Base-by-base conservation (phyloP, 2,888 invertebrate species). In the Acanthacorydalis orientalis region DNA sequence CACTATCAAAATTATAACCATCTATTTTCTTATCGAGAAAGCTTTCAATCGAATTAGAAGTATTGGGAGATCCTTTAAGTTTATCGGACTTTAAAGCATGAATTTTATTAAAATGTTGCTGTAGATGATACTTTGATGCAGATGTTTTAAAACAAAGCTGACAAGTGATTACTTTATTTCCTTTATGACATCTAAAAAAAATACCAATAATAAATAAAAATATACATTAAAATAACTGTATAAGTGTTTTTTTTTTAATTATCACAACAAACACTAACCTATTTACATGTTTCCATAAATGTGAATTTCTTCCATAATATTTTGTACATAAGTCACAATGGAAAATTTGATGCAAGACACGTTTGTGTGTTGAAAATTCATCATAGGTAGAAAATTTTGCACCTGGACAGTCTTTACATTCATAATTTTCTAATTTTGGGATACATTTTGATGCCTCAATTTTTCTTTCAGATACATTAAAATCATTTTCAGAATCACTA, bases 281-380 rank as follows among this genome's bases (percentile, higher is more conserved):
- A 54, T 75, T 75, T 1, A 75, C 75, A 55, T 76, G 76, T 54
- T 76, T 76, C 75, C 75, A 75, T 10, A 76, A 55, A 53, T 75
- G 75, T 9, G 75, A 74, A 23, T 74, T 75, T 10, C 75, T 60
- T 0, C 75, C 74, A 53, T 76, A 76, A 53, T 69, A 75, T 54
- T 76, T 76, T 53, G 70, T 71, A 54, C 76, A 76, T 7, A 76
- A 58, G 59, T 76, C 75, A 54, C 76, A 76, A 7, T 75, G 75
- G 53, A 73, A 74, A 31, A 74, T 68, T 32, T 67, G 68, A 54
- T 76, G 76, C 32, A 64, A 60, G 35, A 64, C 62, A 35, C 72
- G 59, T 10, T 73, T 60, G 53, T 76, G 76, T 47, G 69, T 64
- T 51, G 70, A 70, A 34, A 74, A 65, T 32, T 70, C 70, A 46